Evolutionary conservation across 2,113 vertebrate species (phyloP), one percentile per base, ranked within the genome.

Genomic region (Phoenicopterus ruber): DNA sequence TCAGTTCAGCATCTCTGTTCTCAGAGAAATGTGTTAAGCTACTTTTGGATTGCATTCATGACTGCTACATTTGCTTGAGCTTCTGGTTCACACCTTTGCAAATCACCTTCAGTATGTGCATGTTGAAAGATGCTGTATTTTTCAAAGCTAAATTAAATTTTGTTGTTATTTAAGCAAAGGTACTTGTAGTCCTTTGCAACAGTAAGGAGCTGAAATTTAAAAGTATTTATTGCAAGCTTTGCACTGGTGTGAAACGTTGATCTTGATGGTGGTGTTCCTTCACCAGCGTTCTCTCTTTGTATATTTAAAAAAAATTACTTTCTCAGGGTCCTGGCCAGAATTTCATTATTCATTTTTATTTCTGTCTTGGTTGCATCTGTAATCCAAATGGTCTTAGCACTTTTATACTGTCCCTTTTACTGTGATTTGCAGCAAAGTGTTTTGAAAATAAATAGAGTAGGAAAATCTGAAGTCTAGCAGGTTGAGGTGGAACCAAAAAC

Each of bases 81-180:
- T 89, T 67, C 78, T 82, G 78, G n/a, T 85, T 94, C 78, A 58
- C 85, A 95, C 78, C 82, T 95, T 85, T 80, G 38, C 73, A 82
- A 15, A 67, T 71, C 78, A 80, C 73, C 82, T 82, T 73, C 58
- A 18, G 49, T 31, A 36, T 93, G 31, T 82, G 69, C 44, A 26
- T 55, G 76, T 74, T 57, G 83, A 84, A 84, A 97, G 73, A 36
- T 57, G 49, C 65, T 94, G 25, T 71, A 11, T 70, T 94, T 94
- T 84, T 81, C 77, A 78, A 46, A 92, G 86, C 63, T 91, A 76
- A 81, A 62, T 91, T 77, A 73, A 86, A 50, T 22, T 29, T 83
- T 77, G 69, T 59, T 86, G n/a, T 62, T 80, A n/a, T 11, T 90
- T 84, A 70, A 70, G 38, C 69, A 59, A 77, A 88, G 63, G 50